Evolutionary conservation across 2,113 vertebrate species (phyloP), one percentile per base, ranked within the genome.

Genomic region (Acrocephalus kingi): DNA sequence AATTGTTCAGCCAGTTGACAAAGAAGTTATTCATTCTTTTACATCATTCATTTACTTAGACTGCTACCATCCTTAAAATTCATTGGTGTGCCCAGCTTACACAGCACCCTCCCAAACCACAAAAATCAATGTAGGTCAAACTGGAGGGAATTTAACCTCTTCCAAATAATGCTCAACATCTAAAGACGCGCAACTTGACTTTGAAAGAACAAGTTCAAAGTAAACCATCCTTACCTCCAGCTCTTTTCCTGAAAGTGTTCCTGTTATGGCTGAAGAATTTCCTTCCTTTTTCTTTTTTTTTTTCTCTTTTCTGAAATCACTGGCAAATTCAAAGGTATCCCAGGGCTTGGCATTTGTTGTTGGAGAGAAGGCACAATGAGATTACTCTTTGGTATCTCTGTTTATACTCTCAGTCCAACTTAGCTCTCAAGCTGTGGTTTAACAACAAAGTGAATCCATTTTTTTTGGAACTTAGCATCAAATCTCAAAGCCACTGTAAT

Each of bases 181-280:
- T 92, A 33, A 84, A 90, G 61, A 71, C 39, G 43, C 24, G 45
- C 10, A 74, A 54, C 41, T 45, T 75, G 43, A 48, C 67, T 90
- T 88, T 78, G 61, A 94, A 93, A 79, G 4, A 72, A 45, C 37
- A 82, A 81, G 37, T 84, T 88, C 86, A 84, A 75, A 84, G 56
- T 56, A 84, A 94, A 79, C 41, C 24, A 23, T 78, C 33, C 24
- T 52, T 66, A 84, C 37, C 45, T 64, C 71, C 0, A 3, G 22
- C 28, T 92, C 9, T 79, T 89, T 89, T 91, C 77, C 58, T 69
- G 49, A 61, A 93, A 75, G 19, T 37, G 49, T 84, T 95, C 73
- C 77, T 91, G 52, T 89, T 94, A 86, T 73, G 85, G 31, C 67
- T 94, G 63, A 49, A 95, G 46, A 66, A 25, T 80, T 89, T 48